A percentile compares a stretch with the other conserved stretches of the same genome.
phyloP scores from a whole-genome alignment of 2,888 invertebrate genomes.

The Tachina fera region DNA sequence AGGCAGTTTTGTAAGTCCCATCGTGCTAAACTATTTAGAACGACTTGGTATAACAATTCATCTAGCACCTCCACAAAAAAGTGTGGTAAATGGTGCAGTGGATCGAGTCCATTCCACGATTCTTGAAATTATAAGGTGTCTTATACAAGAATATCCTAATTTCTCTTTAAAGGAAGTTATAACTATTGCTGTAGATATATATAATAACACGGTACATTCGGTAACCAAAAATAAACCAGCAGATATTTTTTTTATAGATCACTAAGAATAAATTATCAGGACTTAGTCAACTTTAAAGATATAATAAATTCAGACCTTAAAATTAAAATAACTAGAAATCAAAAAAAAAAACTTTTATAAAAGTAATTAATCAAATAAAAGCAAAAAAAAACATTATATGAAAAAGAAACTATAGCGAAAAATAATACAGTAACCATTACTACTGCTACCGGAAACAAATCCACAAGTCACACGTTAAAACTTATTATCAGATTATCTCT shows the following conservation, averaged over 20 bases:
- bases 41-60: conserved; percentile 63
- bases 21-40: conserved; percentile 55
- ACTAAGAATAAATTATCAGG: conserved; percentile 68
- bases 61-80: conserved; percentile 64
- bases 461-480: neutral
- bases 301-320: conserved; percentile 63
- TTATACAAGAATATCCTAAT: too few relatives aligned
- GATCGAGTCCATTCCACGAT: conserved; percentile 52
- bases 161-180: too few relatives aligned
- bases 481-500: neutral
- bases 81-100: conserved; percentile 68
- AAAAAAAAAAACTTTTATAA: conserved; percentile 49
- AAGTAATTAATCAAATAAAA: neutral
- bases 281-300: conserved; percentile 61
- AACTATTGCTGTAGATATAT: too few relatives aligned
- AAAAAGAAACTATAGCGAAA: neutral
- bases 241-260: conserved; percentile 69
- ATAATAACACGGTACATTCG: conserved; percentile 51
- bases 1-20: conserved; percentile 53
- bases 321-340: conserved; percentile 63
- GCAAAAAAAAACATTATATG: neutral
- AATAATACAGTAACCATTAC: neutral
- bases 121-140: too few relatives aligned
- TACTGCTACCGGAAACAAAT: neutral
- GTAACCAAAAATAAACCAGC: too few relatives aligned